Conservation (phyloP, 2,888 invertebrate genomes). For the Drosophila fulvimacula region DNA sequence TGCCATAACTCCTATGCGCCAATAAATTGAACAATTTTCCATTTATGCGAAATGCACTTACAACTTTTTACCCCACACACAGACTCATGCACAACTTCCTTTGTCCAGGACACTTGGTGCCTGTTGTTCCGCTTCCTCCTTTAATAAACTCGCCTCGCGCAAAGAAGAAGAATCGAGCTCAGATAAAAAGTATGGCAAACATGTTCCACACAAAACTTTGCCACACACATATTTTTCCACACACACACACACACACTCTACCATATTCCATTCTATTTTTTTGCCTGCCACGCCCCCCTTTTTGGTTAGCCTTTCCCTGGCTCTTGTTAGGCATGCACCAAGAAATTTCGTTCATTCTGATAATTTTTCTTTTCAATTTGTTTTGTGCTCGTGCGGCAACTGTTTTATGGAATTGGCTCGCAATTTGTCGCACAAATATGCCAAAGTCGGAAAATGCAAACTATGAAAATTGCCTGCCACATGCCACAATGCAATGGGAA, state of each 20-base stretch:
- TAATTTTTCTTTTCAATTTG: conserved; percentile 28
- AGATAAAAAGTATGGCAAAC: conserved; percentile 57
- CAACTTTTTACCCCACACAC: conserved; percentile 42
- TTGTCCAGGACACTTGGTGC: conserved; percentile 41
- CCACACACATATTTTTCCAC: neutral
- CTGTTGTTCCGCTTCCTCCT: conserved; percentile 47
- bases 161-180: conserved; percentile 44
- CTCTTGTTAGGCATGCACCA: conserved; percentile 50
- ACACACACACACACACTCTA: neutral
- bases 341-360: conserved; percentile 47
- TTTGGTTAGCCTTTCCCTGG: neutral
- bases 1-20: conserved; percentile 23
- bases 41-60: conserved; percentile 72
- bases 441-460: conserved; percentile 20
- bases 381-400: conserved; percentile 24
- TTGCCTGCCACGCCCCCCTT: conserved; percentile 34
- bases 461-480: conserved; percentile 21
- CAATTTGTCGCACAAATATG: conserved; percentile 56
- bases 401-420: conserved; percentile 43
- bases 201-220: conserved; percentile 55
- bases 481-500: neutral
- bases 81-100: conserved; percentile 17
- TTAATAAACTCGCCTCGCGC: conserved; percentile 51
- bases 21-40: conserved; percentile 72
- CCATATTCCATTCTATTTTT: neutral